Evolutionary conservation across 2,113 vertebrate genomes (phyloP).

Genomic region (Hemiprocne comata): DNA sequence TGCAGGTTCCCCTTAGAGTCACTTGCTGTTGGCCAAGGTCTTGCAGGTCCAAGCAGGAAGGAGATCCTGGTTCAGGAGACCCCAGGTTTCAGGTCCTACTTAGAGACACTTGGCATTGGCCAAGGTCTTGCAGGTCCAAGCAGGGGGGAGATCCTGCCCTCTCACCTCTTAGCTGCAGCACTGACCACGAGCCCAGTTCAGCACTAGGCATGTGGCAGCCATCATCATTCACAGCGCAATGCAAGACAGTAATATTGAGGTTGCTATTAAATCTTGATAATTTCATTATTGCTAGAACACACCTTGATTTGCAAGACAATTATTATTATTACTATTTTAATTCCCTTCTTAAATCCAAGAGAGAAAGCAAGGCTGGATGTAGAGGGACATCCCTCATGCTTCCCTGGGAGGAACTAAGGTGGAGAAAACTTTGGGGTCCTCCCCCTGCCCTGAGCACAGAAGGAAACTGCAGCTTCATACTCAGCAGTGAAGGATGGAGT

Average conservation of each 20-base stretch:
- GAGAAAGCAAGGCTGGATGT: neutral
- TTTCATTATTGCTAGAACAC: neutral
- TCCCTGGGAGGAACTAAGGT: accelerated
- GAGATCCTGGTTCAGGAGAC: neutral
- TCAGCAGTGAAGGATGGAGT: neutral
- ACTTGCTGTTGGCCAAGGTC: neutral
- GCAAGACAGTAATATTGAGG: neutral
- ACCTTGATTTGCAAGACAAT: neutral
- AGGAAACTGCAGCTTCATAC: neutral
- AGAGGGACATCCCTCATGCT: neutral
- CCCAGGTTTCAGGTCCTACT: neutral
- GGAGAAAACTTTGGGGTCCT: neutral
- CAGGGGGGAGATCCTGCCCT: accelerated
- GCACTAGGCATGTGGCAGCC: neutral
- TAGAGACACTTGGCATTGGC: neutral
- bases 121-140: neutral
- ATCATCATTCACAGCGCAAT: neutral
- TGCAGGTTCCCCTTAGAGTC: neutral
- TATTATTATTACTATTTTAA: neutral
- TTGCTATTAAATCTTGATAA: neutral
- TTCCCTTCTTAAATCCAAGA: neutral
- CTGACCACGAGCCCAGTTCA: accelerated
- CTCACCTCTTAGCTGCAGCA: neutral
- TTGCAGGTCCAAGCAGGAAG: neutral
- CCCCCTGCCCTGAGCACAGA: accelerated